phyloP scores from a whole-genome alignment of 2,113 vertebrate genomes.

The Motacilla alba region DNA sequence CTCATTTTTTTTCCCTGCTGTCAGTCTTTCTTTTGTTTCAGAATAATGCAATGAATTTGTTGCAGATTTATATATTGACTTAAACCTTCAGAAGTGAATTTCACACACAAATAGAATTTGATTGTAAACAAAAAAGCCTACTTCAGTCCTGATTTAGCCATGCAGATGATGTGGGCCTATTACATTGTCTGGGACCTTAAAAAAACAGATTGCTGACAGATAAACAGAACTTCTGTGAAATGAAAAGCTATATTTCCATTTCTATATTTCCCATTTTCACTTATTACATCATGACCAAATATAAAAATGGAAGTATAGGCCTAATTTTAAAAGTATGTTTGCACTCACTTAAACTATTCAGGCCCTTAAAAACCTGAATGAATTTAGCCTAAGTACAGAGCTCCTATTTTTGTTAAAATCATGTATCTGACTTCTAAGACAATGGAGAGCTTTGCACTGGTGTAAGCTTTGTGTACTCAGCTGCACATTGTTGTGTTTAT shows the following conservation, averaged over 20 bases:
- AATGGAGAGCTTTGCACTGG: not conserved
- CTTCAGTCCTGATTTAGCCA: not conserved
- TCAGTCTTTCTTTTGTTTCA: not conserved
- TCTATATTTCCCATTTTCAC: not conserved
- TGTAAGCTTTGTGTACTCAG: not conserved
- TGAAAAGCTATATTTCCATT: not conserved
- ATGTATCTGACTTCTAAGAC: not conserved
- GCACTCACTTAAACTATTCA: not conserved
- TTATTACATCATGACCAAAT: not conserved
- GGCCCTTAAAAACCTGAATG: not conserved
- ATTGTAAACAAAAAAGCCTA: not conserved
- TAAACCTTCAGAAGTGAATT: not conserved
- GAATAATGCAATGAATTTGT: not conserved
- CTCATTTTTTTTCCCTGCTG: not conserved
- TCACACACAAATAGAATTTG: not conserved
- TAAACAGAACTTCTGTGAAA: not conserved
- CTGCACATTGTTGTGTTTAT: not conserved
- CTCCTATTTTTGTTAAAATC: not conserved
- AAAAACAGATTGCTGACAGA: not conserved
- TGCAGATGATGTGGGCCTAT: not conserved
- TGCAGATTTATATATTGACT: not conserved
- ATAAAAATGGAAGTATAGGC: not conserved
- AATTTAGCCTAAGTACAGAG: not conserved
- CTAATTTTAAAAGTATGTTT: not conserved
- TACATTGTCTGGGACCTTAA: not conserved